Evolutionary conservation across 2,113 vertebrate genomes (phyloP).

Genomic region (Caloenas nicobarica): DNA sequence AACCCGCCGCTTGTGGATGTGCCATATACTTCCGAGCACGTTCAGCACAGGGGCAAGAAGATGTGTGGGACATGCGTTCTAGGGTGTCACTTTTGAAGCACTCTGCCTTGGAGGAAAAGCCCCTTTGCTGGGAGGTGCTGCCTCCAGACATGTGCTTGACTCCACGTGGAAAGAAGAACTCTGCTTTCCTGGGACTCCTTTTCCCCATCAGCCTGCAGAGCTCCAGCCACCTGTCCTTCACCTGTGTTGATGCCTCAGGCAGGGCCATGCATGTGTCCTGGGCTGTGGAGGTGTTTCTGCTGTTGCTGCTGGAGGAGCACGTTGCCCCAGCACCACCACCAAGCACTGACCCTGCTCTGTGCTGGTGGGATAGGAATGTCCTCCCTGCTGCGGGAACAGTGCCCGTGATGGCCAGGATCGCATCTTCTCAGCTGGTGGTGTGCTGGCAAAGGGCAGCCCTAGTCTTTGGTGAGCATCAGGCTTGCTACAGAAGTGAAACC

Average conservation of each 20-base stretch:
- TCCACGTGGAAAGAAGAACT: slow-evolving; percentile 11
- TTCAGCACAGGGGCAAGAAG: background rate
- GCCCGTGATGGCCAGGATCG: background rate
- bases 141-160: background rate
- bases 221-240: background rate
- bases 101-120: accelerated
- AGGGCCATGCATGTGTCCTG: background rate
- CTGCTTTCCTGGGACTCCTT: background rate
- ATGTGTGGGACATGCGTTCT: background rate
- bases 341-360: background rate
- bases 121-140: background rate
- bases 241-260: background rate
- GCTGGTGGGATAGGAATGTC: background rate
- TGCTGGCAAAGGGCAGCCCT: background rate
- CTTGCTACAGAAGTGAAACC: background rate
- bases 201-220: background rate
- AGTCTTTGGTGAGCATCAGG: background rate
- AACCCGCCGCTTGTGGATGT: background rate
- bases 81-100: background rate
- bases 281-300: background rate
- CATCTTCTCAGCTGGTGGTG: background rate
- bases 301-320: background rate
- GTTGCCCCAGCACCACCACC: background rate
- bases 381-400: background rate
- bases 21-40: background rate